Evolutionary conservation across 1,140 invertebrate species (phyloP), one percentile per base, ranked within the genome.

Genomic region (Anoplolepis gracilipes): DNA sequence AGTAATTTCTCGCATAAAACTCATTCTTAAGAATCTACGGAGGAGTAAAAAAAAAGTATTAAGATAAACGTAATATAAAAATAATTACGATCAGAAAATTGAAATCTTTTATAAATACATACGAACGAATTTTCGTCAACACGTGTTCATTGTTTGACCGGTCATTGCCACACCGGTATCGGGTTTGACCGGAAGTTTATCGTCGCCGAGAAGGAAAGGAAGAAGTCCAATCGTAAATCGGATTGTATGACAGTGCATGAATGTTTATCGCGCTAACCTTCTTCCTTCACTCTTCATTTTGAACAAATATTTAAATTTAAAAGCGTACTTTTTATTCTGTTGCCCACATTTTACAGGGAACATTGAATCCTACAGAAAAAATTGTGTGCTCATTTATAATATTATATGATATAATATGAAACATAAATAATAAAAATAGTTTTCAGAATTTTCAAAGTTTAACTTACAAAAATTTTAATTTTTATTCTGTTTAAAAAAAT

Each of bases 121-220:
- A 36, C 28, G n/a, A 62, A 22, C 8, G 55, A 59, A 22, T 22
- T 73, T 36, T n/a, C 33, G 22, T 33, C 16, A 22, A 36, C 7
- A 62, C 36, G 25, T 36, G 22, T 25, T 61, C 72, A 8, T 30
- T 39, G 55, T 13, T 19, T 11, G n/a, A 77, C 75, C 25, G 59
- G 75, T 77, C 75, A 77, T 77, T 77, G 75, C 33, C 75, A 33
- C 49, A 75, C 49, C 28, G 75, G 33, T 77, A 77, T 77, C 75
- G 59, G 75, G 19, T 46, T 39, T 22, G 59, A 22, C 36, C 61
- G 75, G 75, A 77, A 64, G 59, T 77, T 77, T 64, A 77, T 28
- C 59, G 28, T 77, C 75, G 46, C 28, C 39, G 19, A n/a, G n/a
- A 77, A 49, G 75, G 39, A 77, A 77, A 39, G 59, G n/a, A 77